Evolutionary conservation across 2,113 vertebrate genomes (phyloP).

Genomic region (Donacobius atricapilla): DNA sequence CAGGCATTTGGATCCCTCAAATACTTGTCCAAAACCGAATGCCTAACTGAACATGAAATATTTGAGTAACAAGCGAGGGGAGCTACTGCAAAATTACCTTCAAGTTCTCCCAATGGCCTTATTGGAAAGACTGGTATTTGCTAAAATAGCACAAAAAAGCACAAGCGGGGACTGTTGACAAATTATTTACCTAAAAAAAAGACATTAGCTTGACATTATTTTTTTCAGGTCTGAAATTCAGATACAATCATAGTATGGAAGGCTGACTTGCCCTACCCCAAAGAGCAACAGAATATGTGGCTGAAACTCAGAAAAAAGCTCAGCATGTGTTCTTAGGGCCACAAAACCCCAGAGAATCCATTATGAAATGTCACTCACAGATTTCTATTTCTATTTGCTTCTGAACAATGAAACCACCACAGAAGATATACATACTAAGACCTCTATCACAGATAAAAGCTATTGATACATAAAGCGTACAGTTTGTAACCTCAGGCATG

Average conservation of each 20-base stretch:
- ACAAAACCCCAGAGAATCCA: not conserved
- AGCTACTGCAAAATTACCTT: not conserved
- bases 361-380: not conserved
- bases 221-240: not conserved
- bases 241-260: not conserved
- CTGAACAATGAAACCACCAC: not conserved
- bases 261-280: not conserved
- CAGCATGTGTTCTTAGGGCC: not conserved
- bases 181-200: not conserved
- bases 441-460: not conserved
- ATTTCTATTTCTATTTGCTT: not conserved
- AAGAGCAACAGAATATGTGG: not conserved
- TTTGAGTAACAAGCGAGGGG: not conserved
- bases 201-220: not conserved
- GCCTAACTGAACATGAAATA: not conserved
- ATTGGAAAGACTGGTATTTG: not conserved
- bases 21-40: not conserved
- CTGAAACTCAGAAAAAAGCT: not conserved
- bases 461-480: not conserved
- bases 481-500: not conserved
- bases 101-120: accelerated
- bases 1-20: not conserved
- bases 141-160: not conserved
- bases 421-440: not conserved
- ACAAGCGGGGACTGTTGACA: not conserved